phyloP scores from a whole-genome alignment of 30 jellyfish, hydroid and myxozoan species.

The Turritopsis rubra region DNA sequence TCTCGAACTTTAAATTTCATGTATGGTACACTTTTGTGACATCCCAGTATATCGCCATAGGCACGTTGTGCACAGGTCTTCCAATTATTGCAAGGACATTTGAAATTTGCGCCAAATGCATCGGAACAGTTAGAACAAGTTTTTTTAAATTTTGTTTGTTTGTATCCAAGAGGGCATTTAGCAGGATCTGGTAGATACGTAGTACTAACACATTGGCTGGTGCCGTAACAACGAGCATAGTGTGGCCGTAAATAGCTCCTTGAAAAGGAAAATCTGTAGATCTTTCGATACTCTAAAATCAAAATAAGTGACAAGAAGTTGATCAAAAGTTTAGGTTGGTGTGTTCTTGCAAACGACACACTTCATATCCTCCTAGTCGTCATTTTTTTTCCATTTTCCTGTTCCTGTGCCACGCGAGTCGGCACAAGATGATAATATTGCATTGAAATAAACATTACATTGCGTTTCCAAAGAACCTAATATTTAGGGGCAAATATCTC shows the following conservation, averaged over 20 bases:
- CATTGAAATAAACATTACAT: too few species aligned
- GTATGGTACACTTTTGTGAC: conserved; percentile 36
- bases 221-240: background rate
- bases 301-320: background rate
- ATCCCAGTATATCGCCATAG: conserved; percentile 31
- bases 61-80: conserved; percentile 86
- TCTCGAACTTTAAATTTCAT: conserved; percentile 74
- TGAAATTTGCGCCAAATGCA: conserved; percentile 43
- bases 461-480: too few species aligned
- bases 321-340: background rate
- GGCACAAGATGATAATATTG: too few species aligned
- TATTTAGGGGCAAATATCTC: too few species aligned
- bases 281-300: conserved; percentile 19
- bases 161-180: conserved; percentile 68
- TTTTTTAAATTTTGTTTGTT: conserved; percentile 35
- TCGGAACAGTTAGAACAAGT: conserved; percentile 62
- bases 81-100: conserved; percentile 73
- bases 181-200: conserved; percentile 36
- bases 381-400: too few species aligned
- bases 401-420: too few species aligned
- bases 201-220: background rate
- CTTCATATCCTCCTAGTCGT: too few species aligned
- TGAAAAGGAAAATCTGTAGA: conserved; percentile 15
- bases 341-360: too few species aligned
- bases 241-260: background rate